A percentile compares a stretch with the other conserved stretches of the same genome.
Conservation (phyloP, 2,797 vertebrate genomes). For the Typhlichthys subterraneus region DNA sequence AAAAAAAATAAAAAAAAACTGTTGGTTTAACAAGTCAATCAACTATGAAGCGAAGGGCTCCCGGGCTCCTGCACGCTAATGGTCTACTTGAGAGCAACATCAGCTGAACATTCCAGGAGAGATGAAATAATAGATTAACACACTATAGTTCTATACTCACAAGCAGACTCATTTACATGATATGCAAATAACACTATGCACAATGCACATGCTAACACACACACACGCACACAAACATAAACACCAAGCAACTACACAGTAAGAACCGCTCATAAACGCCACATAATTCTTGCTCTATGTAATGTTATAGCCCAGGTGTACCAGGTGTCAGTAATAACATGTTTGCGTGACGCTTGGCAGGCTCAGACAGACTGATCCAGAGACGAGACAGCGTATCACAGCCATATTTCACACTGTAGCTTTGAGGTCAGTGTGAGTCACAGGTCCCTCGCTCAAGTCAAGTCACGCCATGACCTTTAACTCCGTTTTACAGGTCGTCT, state of each 20-base stretch:
- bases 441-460: neutral
- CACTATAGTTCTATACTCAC: neutral
- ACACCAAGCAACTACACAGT: conserved; percentile 1
- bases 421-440: conserved; percentile 32
- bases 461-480: too few relatives aligned
- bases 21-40: too few relatives aligned
- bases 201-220: neutral
- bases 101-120: conserved; percentile 19
- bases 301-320: too few relatives aligned
- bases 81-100: conserved; percentile 32
- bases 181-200: neutral
- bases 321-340: neutral
- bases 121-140: neutral
- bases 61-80: too few relatives aligned
- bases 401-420: neutral
- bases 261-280: too few relatives aligned
- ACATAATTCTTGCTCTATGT: too few relatives aligned
- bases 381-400: conserved; percentile 37
- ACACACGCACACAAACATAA: neutral
- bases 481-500: too few relatives aligned
- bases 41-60: too few relatives aligned
- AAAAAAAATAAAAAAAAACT: too few relatives aligned
- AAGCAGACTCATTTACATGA: neutral
- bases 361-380: conserved; percentile 55
- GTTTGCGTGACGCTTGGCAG: conserved; percentile 20